Conservation (phyloP, 2,797 vertebrate genomes). For the Schizothorax lantsangensis region DNA sequence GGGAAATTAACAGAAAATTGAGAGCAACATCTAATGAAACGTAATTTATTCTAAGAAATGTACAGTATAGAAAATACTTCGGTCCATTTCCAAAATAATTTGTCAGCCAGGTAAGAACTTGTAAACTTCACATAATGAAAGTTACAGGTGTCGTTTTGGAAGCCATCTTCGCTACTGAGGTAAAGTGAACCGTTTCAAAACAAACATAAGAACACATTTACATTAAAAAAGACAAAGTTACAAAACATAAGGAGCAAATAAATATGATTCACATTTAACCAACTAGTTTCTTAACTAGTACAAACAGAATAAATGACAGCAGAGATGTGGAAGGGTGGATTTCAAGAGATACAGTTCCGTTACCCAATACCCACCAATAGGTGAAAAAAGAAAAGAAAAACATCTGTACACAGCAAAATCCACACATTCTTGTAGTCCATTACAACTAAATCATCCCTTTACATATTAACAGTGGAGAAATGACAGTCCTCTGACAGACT, state of each 20-base stretch:
- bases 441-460: constrained; percentile 61
- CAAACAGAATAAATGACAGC: constrained; percentile 75
- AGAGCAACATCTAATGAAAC: constrained; percentile 66
- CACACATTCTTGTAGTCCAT: constrained; percentile 62
- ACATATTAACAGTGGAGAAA: constrained; percentile 64
- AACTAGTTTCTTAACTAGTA: constrained; percentile 77
- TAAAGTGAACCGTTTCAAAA: constrained; percentile 74
- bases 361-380: constrained; percentile 57
- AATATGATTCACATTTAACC: constrained; percentile 86
- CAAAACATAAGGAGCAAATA: constrained; percentile 80
- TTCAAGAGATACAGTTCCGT: constrained; percentile 57
- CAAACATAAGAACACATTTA: constrained; percentile 56
- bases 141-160: constrained; percentile 66
- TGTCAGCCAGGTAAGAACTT: constrained; percentile 80
- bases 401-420: constrained; percentile 63
- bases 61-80: constrained; percentile 84
- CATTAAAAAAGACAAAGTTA: constrained; percentile 75
- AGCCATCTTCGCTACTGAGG: constrained; percentile 73
- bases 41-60: constrained; percentile 84
- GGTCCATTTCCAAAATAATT: constrained; percentile 83
- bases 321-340: constrained; percentile 64
- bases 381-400: constrained; percentile 30
- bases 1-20: not conserved
- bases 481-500: constrained; percentile 58
- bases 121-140: constrained; percentile 76